Evolutionary conservation across 1,140 invertebrate genomes (phyloP).

Genomic region (Tetraneura akinire): DNA sequence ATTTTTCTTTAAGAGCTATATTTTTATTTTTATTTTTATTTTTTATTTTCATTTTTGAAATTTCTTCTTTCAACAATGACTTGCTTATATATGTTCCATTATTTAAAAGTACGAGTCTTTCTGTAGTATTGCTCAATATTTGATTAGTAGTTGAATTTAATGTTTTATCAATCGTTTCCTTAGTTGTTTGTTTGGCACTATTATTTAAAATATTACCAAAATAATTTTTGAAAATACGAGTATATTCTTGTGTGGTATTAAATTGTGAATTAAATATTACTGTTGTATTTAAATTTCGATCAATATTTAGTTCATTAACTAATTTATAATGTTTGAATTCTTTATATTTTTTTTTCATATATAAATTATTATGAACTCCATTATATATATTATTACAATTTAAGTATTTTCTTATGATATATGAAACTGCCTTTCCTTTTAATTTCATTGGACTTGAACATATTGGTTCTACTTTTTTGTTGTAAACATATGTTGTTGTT

Average conservation of each 20-base stretch:
- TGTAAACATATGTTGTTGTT: constrained; percentile 60
- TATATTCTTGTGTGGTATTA: not conserved
- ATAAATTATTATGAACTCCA: constrained; percentile 8
- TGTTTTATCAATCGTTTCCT: not conserved
- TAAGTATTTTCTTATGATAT: constrained; percentile 62
- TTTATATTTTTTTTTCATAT: constrained; percentile 51
- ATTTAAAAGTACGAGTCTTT: constrained; percentile 20
- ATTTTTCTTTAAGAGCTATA: not conserved
- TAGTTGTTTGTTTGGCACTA: not conserved
- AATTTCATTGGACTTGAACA: constrained; percentile 65
- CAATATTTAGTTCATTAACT: not conserved
- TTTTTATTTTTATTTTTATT: constrained; percentile 50
- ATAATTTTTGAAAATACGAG: not conserved
- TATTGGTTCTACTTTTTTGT: constrained; percentile 66
- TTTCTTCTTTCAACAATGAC: constrained; percentile 48
- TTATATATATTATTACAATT: constrained; percentile 41
- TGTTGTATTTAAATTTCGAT: not conserved
- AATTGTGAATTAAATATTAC: not conserved
- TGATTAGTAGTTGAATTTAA: not conserved
- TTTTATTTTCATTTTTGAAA: constrained; percentile 40
- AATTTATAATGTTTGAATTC: constrained; percentile 15
- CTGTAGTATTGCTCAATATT: not conserved
- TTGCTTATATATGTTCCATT: constrained; percentile 44
- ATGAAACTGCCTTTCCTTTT: constrained; percentile 66
- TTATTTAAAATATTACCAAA: not conserved